Evolutionary conservation across 2,113 vertebrate genomes (phyloP), one percentile per base, ranked within the genome.

Genomic region (Falcunculus frontatus): DNA sequence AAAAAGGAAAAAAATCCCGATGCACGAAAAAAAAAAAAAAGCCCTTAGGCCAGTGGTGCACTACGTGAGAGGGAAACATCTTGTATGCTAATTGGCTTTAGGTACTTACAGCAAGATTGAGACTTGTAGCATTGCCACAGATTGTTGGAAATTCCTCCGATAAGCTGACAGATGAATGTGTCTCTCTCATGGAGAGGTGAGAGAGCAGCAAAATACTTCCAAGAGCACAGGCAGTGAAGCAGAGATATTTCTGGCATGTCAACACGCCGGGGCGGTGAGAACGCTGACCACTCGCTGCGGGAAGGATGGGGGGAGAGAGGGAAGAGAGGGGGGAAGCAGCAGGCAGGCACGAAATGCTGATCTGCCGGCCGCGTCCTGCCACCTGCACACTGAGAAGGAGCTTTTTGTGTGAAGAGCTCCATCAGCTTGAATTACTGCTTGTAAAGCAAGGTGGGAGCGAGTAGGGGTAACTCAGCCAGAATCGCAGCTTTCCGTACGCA

Each of bases 81-180:
- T 44, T 95, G 91, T 92, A 91, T 95, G 94, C 95, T 97, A 97
- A 97, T 97, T 96, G 95, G 93, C 89, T 87, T 85, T 65, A 72
- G 90, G 94, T 92, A 87, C 95, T 95, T 96, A 93, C 92, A 92
- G 87, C 96, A 69, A 90, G 97, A 93, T 94, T 92, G 87, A 95
- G 91, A 84, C 92, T 94, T 78, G 86, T 78, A 84, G 62, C 55
- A 33, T 89, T 91, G 83, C 85, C 91, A 88, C 93, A 85, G 89
- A 89, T 94, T 76, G 90, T 50, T 92, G 89, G 96, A 94, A 96
- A 96, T 93, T 93, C 95, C 92, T 97, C 74, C 18, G 92, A 96
- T 93, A 95, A 97, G 94, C 82, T 92, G 94, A 95, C 90, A 91
- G 93, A 97, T 94, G 93, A 97, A 95, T 90, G 91, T 74, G 85